Base-by-base conservation (phyloP, 2,113 vertebrate species). In the Dryoscopus gambensis region DNA sequence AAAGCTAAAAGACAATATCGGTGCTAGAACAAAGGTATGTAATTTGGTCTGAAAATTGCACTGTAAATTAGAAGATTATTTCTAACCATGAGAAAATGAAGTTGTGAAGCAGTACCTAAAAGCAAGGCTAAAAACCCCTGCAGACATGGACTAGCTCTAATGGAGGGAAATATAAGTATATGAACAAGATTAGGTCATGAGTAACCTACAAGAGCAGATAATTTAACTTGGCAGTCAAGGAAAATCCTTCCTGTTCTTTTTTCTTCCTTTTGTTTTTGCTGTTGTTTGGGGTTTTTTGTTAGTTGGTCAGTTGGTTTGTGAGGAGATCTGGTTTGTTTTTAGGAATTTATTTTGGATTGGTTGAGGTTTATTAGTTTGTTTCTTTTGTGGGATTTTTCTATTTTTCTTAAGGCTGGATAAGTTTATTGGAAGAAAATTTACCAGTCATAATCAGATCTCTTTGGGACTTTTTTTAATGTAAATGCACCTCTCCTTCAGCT, bases 11-110 rank as follows among this genome's bases (percentile, higher is more conserved):
- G 87, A 90, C 69, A 87, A 2, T 90, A 90, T 95, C 90, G 85
- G 15, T 2, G 4, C 40, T 87, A 60, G 65, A 94, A 87, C 53
- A 93, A 94, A 91, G 56, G 65, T 64, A 82, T 76, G 74, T 57
- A 87, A 95, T 93, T 87, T 93, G 78, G 78, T 22, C 74, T 84
- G 78, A 89, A 91, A 95, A 91, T 91, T 93, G 37, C 47, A 81
- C 62, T 85, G 65, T 91, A 93, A 91, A 95, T 91, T 89, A 87
- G 60, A 89, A 94, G 68, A 71, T 84, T 35, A 70, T 93, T 94
- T 89, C 70, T 68, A 87, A 76, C 25, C 11, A n/a, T 19, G 53
- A 59, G 57, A 79, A 93, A 95, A 94, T 73, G 69, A 93, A 94
- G n/a, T 62, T 93, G 67, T 90, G 57, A 91, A 89, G 31, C 35